phyloP scores from a whole-genome alignment of 2,888 invertebrate genomes.

The Acleris cristana region DNA sequence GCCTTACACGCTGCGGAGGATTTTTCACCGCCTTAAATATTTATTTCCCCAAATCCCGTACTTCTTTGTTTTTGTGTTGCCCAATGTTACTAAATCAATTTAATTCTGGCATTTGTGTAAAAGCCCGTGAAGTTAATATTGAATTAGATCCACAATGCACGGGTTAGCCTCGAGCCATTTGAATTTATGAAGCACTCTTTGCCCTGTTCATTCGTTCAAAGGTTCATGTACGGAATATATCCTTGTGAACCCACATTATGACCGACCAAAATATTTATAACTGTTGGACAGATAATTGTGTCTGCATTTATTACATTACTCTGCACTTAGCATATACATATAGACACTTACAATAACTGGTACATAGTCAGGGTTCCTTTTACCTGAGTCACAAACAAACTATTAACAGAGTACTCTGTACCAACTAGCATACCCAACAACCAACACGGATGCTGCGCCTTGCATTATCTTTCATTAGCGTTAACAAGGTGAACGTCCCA shows the following conservation, averaged over 20 bases:
- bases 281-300: too few species aligned
- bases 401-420: slow-evolving; percentile 12
- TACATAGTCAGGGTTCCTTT: background rate
- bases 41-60: slow-evolving; percentile 43
- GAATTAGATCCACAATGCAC: slow-evolving; percentile 16
- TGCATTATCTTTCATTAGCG: slow-evolving; percentile 36
- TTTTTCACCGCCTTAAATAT: slow-evolving; percentile 44
- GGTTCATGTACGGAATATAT: too few species aligned
- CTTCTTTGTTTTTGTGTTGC: slow-evolving; percentile 27
- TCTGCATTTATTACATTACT: too few species aligned
- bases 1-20: slow-evolving; percentile 45
- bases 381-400: background rate
- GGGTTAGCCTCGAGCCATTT: background rate
- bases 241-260: too few species aligned
- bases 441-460: slow-evolving; percentile 20
- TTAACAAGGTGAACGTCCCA: slow-evolving; percentile 30
- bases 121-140: slow-evolving; percentile 31
- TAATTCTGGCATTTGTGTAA: slow-evolving; percentile 29
- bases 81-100: slow-evolving; percentile 36
- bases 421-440: background rate
- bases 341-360: background rate
- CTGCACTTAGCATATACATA: background rate
- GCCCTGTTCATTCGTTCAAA: too few species aligned
- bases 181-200: background rate
- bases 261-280: too few species aligned